Percentiles rank a stretch among this genome's conserved stretches.
phyloP scores from a whole-genome alignment of 2,888 invertebrate species.

The Tridacna gigas region DNA sequence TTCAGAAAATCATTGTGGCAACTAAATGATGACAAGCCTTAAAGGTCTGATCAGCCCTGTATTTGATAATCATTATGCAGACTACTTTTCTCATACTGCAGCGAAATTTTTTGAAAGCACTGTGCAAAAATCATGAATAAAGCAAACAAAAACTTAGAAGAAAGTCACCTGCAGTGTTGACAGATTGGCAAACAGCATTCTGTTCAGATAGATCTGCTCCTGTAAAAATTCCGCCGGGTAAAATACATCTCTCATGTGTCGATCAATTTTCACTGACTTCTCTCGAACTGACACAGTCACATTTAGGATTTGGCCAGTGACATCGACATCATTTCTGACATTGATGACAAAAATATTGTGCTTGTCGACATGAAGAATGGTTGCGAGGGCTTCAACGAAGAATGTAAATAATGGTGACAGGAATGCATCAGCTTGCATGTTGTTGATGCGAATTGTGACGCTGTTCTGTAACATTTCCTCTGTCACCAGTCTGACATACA shows the following conservation, averaged over 20 bases:
- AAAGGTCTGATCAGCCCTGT: too few relatives aligned
- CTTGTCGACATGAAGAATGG: constrained; percentile 95
- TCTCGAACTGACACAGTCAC: constrained; percentile 95
- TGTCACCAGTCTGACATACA: constrained; percentile 95
- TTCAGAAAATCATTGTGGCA: too few relatives aligned
- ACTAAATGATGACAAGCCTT: too few relatives aligned
- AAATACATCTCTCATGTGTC: constrained; percentile 87
- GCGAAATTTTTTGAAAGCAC: too few relatives aligned
- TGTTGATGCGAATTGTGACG: constrained; percentile 95
- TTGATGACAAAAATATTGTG: constrained; percentile 97
- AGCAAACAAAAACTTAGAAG: too few relatives aligned
- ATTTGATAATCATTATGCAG: too few relatives aligned
- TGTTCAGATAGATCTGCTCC: constrained; percentile 96
- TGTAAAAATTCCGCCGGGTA: constrained; percentile 95
- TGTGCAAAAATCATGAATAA: too few relatives aligned
- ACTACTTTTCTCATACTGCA: too few relatives aligned
- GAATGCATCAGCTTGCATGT: constrained; percentile 97
- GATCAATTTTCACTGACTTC: constrained; percentile 66
- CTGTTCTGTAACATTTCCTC: constrained; percentile 97
- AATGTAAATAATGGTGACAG: constrained; percentile 93
- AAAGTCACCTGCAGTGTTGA: constrained; percentile 91
- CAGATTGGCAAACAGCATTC: constrained; percentile 93
- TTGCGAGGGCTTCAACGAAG: constrained; percentile 95
- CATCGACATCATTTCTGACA: constrained; percentile 96
- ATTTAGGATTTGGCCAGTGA: constrained; percentile 92